Conservation (phyloP, 2,113 vertebrate species). For the Chaenogobius annularis region DNA sequence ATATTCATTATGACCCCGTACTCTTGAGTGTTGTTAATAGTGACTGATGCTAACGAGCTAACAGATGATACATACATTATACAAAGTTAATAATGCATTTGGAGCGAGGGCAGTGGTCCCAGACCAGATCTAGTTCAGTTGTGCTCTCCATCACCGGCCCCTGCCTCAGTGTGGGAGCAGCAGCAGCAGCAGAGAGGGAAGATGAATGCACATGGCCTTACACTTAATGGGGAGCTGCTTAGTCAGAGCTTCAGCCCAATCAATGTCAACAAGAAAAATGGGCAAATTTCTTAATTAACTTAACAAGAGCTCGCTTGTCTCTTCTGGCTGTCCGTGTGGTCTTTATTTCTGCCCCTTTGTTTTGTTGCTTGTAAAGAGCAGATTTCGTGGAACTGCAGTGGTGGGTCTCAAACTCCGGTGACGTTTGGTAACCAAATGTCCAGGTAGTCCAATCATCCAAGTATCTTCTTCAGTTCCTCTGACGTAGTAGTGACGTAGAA, state of each 20-base stretch:
- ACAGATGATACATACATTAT: slow-evolving; percentile 16
- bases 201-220: slow-evolving; percentile 49
- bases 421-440: too few relatives aligned
- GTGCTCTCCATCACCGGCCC: slow-evolving; percentile 30
- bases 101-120: not conserved
- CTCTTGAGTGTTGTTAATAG: not conserved
- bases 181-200: slow-evolving; percentile 35
- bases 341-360: not conserved
- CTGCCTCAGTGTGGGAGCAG: slow-evolving; percentile 31
- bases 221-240: slow-evolving; percentile 51
- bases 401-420: too few relatives aligned
- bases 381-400: not conserved
- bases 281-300: slow-evolving; percentile 49
- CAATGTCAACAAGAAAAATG: slow-evolving; percentile 33
- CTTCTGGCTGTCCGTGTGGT: not conserved
- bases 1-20: slow-evolving; percentile 11
- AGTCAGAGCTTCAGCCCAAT: slow-evolving; percentile 45
- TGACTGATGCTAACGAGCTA: slow-evolving; percentile 27
- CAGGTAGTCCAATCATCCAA: too few relatives aligned
- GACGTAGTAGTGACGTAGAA: too few relatives aligned
- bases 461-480: too few relatives aligned
- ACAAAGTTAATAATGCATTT: slow-evolving; percentile 15
- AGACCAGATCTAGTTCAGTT: slow-evolving; percentile 21
- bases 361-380: not conserved
- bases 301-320: slow-evolving; percentile 25